Conservation (phyloP, 2,888 invertebrate species). For the Lutraria lutraria region DNA sequence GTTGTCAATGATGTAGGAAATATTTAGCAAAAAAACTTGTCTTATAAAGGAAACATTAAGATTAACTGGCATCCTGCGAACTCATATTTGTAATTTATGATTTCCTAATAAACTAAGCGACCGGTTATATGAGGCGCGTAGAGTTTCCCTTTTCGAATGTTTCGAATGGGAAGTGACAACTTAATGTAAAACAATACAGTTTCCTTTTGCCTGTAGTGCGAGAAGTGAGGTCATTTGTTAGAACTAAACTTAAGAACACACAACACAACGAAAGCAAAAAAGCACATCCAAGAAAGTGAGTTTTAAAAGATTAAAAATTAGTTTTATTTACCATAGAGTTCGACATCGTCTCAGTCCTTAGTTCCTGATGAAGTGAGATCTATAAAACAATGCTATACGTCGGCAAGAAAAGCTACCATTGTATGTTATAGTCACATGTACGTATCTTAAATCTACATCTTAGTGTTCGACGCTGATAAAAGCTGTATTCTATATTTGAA, state of each 20-base stretch:
- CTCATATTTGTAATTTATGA: slow-evolving; percentile 35
- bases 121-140: slow-evolving; percentile 36
- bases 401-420: slow-evolving; percentile 27
- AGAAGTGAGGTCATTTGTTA: background rate
- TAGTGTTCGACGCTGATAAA: slow-evolving; percentile 58
- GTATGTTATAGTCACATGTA: slow-evolving; percentile 52
- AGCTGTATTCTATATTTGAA: slow-evolving; percentile 51
- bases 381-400: slow-evolving; percentile 50
- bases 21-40: slow-evolving; percentile 29
- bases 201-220: slow-evolving; percentile 48
- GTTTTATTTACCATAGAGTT: slow-evolving; percentile 42
- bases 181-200: slow-evolving; percentile 58
- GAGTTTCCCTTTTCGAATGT: slow-evolving; percentile 34
- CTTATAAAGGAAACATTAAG: slow-evolving; percentile 38
- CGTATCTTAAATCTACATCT: slow-evolving; percentile 45
- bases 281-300: background rate
- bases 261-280: background rate
- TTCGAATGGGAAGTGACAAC: slow-evolving; percentile 60
- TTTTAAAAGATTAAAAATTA: slow-evolving; percentile 22
- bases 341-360: slow-evolving; percentile 33
- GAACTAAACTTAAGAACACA: background rate
- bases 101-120: slow-evolving; percentile 47
- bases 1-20: slow-evolving; percentile 43
- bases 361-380: slow-evolving; percentile 46
- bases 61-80: slow-evolving; percentile 37